Evolutionary conservation across 2,888 invertebrate species (phyloP).

Genomic region (Tupiocoris notatus): DNA sequence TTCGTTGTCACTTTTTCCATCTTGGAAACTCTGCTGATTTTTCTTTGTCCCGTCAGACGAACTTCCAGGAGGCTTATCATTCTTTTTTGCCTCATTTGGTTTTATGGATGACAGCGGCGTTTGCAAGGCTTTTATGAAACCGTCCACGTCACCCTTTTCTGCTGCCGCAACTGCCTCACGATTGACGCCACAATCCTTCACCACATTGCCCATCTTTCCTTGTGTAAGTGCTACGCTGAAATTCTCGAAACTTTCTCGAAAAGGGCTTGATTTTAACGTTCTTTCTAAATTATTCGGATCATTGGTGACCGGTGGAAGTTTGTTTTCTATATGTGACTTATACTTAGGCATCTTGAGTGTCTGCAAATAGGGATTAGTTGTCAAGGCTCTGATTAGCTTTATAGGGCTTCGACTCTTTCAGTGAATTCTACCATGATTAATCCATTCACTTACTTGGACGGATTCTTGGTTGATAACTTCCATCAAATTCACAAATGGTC

Average conservation of each 20-base stretch:
- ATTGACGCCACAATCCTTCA: constrained; percentile 7
- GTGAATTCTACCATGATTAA: no score
- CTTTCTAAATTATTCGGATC: constrained; percentile 2
- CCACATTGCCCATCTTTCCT: not conserved
- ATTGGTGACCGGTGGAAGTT: not conserved
- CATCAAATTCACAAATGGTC: constrained; percentile 4
- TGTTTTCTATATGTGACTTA: not conserved
- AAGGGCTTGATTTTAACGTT: not conserved
- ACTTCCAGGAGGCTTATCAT: not conserved
- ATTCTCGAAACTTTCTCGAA: not conserved
- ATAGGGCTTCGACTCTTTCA: no score
- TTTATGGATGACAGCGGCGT: not conserved
- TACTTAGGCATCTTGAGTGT: not conserved
- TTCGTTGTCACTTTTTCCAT: not conserved
- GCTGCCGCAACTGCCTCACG: not conserved
- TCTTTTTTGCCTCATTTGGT: not conserved
- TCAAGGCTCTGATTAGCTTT: no score
- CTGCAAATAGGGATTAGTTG: no score
- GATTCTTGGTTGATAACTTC: constrained; percentile 20
- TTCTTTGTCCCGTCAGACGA: not conserved
- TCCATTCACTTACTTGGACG: constrained; percentile 2
- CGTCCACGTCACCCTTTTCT: constrained; percentile 14
- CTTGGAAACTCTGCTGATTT: not conserved
- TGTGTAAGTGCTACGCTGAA: constrained; percentile 11
- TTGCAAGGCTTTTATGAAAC: constrained; percentile 13